Evolutionary conservation across 2,113 vertebrate genomes (phyloP).

Genomic region (Dipodomys merriami): DNA sequence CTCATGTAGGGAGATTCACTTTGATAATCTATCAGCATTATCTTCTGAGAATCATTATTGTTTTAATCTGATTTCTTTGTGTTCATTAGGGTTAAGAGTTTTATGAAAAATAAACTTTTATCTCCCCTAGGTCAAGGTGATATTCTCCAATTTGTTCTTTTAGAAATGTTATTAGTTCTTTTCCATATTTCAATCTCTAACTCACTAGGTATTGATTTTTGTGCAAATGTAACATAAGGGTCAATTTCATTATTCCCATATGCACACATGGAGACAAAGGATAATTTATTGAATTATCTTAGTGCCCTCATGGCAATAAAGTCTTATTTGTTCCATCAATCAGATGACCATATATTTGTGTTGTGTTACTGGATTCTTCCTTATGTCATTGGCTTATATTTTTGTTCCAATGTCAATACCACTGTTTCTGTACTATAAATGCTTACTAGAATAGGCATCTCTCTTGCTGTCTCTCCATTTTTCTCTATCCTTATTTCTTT

Average conservation of each 20-base stretch:
- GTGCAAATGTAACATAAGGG: not conserved
- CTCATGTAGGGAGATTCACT: not conserved
- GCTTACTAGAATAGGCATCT: not conserved
- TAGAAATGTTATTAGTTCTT: not conserved
- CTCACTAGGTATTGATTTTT: not conserved
- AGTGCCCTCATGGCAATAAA: not conserved
- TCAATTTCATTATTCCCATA: slow-evolving; percentile 8
- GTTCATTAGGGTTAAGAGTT: not conserved
- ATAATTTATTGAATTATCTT: slow-evolving; percentile 2
- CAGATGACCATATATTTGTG: not conserved
- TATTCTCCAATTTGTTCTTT: not conserved
- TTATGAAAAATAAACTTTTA: not conserved
- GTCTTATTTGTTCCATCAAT: not conserved
- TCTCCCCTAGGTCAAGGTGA: not conserved
- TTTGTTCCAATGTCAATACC: not conserved
- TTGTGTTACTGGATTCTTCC: not conserved
- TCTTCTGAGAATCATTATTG: not conserved
- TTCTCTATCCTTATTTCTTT: no score
- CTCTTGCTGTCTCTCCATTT: no score
- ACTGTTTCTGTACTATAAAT: not conserved
- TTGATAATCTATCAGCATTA: not conserved
- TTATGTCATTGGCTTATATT: not conserved
- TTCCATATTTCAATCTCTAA: not conserved
- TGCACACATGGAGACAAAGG: not conserved
- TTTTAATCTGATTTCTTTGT: slow-evolving; percentile 17